These are phyloP conservation scores for Anarrhichthys ocellatus DNA, from an alignment of 2,113 vertebrate genomes.

Conservation along the genomic window DNA sequence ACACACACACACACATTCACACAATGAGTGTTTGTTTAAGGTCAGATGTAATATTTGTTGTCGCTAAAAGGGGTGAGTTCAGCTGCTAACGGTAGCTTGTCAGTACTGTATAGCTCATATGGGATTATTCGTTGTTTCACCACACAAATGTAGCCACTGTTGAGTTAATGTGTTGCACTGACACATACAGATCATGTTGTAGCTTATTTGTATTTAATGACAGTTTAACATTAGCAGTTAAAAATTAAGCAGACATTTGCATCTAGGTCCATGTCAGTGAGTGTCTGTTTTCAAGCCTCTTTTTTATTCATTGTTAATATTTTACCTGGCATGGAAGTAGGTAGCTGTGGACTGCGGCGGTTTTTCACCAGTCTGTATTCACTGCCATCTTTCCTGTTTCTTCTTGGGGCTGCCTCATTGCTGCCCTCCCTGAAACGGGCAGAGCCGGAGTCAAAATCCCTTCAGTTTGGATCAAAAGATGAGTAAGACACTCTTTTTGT, in stretches of 20 bases:
- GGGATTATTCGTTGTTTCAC: not conserved
- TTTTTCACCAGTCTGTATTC: conserved; percentile 93
- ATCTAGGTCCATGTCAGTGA: not conserved
- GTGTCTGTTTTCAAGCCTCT: not conserved
- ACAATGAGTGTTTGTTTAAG: not conserved
- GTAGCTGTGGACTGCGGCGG: conserved; percentile 87
- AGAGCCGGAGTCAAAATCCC: not conserved
- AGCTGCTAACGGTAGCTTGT: not conserved
- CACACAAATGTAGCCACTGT: not conserved
- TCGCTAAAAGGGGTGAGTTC: not conserved
- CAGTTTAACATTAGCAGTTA: not conserved
- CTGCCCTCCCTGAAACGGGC: conserved; percentile 84
- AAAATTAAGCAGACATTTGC: not conserved
- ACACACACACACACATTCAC: conserved; percentile 39
- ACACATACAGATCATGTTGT: not conserved
- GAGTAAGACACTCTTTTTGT: not conserved
- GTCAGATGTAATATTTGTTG: not conserved
- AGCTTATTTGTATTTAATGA: not conserved
- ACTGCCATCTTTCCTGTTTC: conserved; percentile 89
- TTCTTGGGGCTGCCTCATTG: conserved; percentile 72
- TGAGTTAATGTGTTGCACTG: not conserved
- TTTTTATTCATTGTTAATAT: not conserved
- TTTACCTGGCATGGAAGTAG: conserved; percentile 90
- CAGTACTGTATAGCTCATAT: not conserved
- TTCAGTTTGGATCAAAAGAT: not conserved